A percentile compares a stretch with the other conserved stretches of the same genome.
phyloP scores from a whole-genome alignment of 2,888 invertebrate species.

The Callimorpha dominula region DNA sequence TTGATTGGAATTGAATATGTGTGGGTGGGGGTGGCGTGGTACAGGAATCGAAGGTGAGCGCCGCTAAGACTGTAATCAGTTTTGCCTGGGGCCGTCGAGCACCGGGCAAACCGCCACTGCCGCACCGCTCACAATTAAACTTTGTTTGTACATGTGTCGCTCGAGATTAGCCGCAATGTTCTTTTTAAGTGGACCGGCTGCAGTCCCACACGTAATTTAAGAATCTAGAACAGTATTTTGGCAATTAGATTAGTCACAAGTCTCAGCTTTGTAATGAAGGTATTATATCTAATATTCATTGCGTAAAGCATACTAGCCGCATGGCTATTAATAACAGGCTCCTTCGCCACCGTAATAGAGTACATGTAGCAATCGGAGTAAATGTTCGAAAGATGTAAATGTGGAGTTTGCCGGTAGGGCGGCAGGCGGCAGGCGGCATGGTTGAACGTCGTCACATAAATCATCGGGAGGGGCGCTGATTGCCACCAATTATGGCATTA shows the following conservation, averaged over 20 bases:
- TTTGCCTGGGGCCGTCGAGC: conserved; percentile 75
- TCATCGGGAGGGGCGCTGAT: conserved; percentile 82
- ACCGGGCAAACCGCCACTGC: conserved; percentile 48
- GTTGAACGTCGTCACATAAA: conserved; percentile 64
- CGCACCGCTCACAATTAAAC: conserved; percentile 84
- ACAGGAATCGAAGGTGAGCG: conserved; percentile 84
- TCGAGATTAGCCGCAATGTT: conserved; percentile 85
- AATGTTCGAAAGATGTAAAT: conserved; percentile 79
- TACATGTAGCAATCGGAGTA: conserved; percentile 59
- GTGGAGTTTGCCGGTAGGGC: conserved; percentile 46
- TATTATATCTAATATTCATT: conserved; percentile 18
- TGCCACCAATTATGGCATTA: conserved; percentile 85
- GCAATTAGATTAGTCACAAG: conserved; percentile 57
- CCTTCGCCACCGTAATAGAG: conserved; percentile 44
- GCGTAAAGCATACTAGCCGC: conserved; percentile 35
- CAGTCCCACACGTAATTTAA: conserved; percentile 82
- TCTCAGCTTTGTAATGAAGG: conserved; percentile 15
- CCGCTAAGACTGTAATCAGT: conserved; percentile 86
- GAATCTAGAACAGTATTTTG: conserved; percentile 75
- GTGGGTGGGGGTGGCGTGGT: conserved; percentile 67
- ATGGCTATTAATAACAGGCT: conserved; percentile 48
- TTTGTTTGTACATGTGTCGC: conserved; percentile 86
- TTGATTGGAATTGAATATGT: conserved; percentile 87
- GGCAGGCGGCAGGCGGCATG: conserved; percentile 32
- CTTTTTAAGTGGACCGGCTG: conserved; percentile 84